Conservation (phyloP, 2,888 invertebrate species). For the Phania funesta region DNA sequence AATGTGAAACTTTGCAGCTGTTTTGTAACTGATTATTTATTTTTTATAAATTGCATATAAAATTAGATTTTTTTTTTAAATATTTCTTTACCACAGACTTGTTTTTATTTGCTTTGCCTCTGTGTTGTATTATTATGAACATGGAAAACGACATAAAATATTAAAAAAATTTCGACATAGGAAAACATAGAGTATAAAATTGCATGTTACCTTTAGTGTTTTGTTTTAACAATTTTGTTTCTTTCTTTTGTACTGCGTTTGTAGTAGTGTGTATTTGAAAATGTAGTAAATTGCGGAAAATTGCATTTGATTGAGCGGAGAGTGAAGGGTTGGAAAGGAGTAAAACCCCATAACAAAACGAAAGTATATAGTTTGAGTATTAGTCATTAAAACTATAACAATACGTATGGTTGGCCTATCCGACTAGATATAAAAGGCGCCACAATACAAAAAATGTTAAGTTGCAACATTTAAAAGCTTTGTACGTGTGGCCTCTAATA, state of each 20-base stretch:
- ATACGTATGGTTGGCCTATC: too few species aligned
- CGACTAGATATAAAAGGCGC: too few species aligned
- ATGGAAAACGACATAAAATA: conserved; percentile 35
- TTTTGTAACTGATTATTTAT: conserved; percentile 29
- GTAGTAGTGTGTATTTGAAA: not conserved
- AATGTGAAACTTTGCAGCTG: conserved; percentile 56
- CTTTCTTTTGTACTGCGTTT: conserved; percentile 5
- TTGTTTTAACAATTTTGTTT: conserved; percentile 34
- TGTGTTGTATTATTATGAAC: not conserved
- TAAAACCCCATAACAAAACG: too few species aligned
- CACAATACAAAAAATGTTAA: too few species aligned
- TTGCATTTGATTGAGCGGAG: not conserved
- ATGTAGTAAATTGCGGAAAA: not conserved
- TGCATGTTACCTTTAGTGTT: conserved; percentile 56
- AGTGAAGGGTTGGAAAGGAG: not conserved
- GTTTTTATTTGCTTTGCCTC: not conserved
- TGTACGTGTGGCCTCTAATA: too few species aligned
- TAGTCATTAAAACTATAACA: too few species aligned
- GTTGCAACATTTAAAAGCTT: too few species aligned
- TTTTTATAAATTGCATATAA: conserved; percentile 23
- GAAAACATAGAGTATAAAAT: conserved; percentile 37
- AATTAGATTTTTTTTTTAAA: conserved; percentile 18
- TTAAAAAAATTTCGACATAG: conserved; percentile 32
- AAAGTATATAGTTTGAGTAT: too few species aligned
- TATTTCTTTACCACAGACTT: not conserved